Conservation (phyloP, 2,113 vertebrate species). For the Aleadryas rufinucha region DNA sequence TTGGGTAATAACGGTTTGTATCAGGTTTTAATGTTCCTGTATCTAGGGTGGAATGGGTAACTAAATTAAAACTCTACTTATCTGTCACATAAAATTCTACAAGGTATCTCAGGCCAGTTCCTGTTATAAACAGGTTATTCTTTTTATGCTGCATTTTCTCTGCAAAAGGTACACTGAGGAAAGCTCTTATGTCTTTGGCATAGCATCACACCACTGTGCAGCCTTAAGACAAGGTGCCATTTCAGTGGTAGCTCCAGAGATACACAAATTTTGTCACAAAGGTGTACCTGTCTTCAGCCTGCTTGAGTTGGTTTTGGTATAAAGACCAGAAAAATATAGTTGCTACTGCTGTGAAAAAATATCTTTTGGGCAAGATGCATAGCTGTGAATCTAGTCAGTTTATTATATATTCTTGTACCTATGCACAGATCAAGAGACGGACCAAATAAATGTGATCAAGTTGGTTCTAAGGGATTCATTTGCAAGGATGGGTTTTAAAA, state of each 20-base stretch:
- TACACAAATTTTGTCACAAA: not conserved
- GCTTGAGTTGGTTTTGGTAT: not conserved
- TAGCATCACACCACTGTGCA: not conserved
- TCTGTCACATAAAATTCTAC: not conserved
- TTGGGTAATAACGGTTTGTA: not conserved
- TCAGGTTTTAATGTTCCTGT: not conserved
- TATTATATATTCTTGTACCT: not conserved
- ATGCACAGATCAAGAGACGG: not conserved
- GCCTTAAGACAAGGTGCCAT: not conserved
- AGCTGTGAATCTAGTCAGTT: not conserved
- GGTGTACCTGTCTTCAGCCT: not conserved
- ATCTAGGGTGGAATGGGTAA: not conserved
- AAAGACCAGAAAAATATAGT: not conserved
- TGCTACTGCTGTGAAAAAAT: not conserved
- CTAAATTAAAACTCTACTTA: not conserved
- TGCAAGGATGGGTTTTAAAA: not conserved
- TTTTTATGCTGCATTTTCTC: not conserved
- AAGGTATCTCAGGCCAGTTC: not conserved
- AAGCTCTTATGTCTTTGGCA: not conserved
- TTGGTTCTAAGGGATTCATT: not conserved
- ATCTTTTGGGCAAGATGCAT: not conserved
- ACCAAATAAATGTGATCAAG: not conserved
- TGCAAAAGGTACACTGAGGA: not conserved
- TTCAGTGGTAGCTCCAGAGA: not conserved
- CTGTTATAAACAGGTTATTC: not conserved